Evolutionary conservation across 2,888 invertebrate species (phyloP), one percentile per base, ranked within the genome.

Genomic region (Drosophila hamatofila): DNA sequence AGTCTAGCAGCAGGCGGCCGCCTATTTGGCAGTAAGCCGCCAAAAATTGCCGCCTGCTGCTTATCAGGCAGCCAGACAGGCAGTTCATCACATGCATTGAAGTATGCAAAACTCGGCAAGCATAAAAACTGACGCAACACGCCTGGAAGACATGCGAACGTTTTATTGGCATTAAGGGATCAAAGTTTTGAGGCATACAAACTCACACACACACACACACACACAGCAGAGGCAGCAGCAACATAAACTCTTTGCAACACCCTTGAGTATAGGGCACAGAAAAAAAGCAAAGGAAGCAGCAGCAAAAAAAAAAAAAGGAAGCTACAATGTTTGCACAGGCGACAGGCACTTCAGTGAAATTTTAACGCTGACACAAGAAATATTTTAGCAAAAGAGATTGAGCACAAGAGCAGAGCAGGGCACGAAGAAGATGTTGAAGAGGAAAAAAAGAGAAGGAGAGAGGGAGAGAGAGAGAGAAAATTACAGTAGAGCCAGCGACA

Each of bases 91-190:
- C 78, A 75, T 78, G 77, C 78, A 77, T 71, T 78, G 75, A 78
- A 78, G 78, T 78, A 78, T 79, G 79, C 76, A 79, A 79, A 79
- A 54, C 78, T 72, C 60, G 63, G 72, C 56, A 59, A 76, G 67
- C 72, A 83, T 83, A 84, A 82, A 82, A 84, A 84, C 65, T 82
- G 83, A 84, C 84, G 79, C 84, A 84, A 82, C 83, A 83, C 79
- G 84, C 77, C 70, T 75, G 72, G 69, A 81, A 85, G 83, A 82
- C 86, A 85, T 85, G 81, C 86, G 82, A 87, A 88, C 88, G 86
- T 85, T 87, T 87, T 87, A 87, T 88, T 87, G 88, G 86, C 82
- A 86, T 88, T 87, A 88, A 86, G 86, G 86, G 88, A 87, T 88
- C 88, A 83, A 87, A 79, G 82, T 75, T 78, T 77, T 78, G 68